Evolutionary conservation across 2,113 vertebrate genomes (phyloP).

Genomic region (Martes martes): DNA sequence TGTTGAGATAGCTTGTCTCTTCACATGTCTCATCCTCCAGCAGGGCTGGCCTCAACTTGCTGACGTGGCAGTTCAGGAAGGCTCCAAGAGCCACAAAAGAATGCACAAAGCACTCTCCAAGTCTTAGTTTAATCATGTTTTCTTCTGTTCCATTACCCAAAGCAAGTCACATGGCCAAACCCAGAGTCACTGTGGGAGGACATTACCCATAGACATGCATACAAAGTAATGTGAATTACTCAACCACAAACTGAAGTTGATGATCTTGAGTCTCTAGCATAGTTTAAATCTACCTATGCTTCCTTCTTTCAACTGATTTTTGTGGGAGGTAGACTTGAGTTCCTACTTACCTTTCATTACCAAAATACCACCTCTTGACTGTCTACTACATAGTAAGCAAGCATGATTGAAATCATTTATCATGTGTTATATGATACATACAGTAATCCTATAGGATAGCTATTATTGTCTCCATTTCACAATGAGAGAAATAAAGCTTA

Average conservation of each 20-base stretch:
- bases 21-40: background rate
- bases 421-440: background rate
- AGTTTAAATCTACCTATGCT: background rate
- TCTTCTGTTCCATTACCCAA: background rate
- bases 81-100: background rate
- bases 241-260: background rate
- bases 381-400: background rate
- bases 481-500: background rate
- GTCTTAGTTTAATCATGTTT: background rate
- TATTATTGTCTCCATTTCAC: background rate
- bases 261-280: background rate
- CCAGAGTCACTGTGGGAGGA: background rate
- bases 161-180: background rate
- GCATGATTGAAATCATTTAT: background rate
- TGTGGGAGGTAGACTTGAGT: background rate
- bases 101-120: background rate
- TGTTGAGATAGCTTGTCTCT: background rate
- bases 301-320: background rate
- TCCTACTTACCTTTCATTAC: background rate
- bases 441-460: background rate
- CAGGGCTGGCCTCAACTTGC: background rate
- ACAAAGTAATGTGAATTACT: background rate
- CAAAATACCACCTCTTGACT: background rate
- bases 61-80: background rate
- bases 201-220: background rate